Evolutionary conservation across 2,797 vertebrate species (phyloP), one percentile per base, ranked within the genome.

Genomic region (Atherinosoma microstoma): DNA sequence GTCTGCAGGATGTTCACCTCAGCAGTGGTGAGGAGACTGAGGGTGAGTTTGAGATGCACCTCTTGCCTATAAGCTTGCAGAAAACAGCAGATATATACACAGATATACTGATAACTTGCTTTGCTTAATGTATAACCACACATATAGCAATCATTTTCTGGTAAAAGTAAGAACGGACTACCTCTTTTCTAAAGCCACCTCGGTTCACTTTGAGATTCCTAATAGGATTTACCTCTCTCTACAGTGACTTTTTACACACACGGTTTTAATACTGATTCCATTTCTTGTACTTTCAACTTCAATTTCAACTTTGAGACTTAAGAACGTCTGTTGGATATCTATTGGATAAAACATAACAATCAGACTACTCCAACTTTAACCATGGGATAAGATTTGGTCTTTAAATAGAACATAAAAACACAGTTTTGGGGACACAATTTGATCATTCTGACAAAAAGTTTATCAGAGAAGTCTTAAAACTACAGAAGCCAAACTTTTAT

Each of bases 21-120:
- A 84, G 74, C 80, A 66, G 68, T 57, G 73, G 78, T 35, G 76
- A 84, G 47, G 75, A 83, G n/a, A 75, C 38, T 20, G 80, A 81
- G 2, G 91, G 92, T 93, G 71, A 85, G 64, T 73, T 36, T 51
- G 15, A 61, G 49, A 51, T 67, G 3, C 30, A 49, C 10, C 35
- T 36, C n/a, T n/a, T n/a, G n/a, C 34, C 34, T 35, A 35, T 35
- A 35, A 36, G 11, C 35, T 36, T 36, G 35, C 9, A 36, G 35
- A 36, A 36, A 36, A 36, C 35, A 24, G 2, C 35, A 13, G 34
- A n/a, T 34, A 30, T 16, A 15, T 15, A 42, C 29, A 34, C 4
- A 34, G 2, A 57, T 27, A 24, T 0, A 10, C 35, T 36, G 35
- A 12, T 36, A 10, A 2, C n/a, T 10, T 53, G 30, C 7, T 34